These are phyloP conservation scores for Zelleria hepariella DNA, from an alignment of 2,888 invertebrate genomes.

Conservation along the genomic window DNA sequence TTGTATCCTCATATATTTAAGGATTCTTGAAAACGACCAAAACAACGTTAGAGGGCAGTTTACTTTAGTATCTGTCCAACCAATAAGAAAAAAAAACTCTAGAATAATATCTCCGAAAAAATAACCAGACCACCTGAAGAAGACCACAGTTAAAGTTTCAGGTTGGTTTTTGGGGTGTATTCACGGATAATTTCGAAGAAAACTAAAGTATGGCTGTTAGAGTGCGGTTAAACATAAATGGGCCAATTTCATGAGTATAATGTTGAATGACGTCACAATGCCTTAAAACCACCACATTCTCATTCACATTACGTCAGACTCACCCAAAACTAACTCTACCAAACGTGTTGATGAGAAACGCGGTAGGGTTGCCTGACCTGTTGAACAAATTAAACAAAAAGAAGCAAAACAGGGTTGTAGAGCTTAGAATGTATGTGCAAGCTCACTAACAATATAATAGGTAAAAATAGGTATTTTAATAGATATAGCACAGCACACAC, in stretches of 20 bases:
- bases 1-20: too few relatives aligned
- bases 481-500: slow-evolving; percentile 10
- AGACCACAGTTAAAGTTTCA: too few relatives aligned
- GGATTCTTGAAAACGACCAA: too few relatives aligned
- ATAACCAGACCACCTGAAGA: too few relatives aligned
- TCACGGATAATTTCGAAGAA: too few relatives aligned
- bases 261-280: slow-evolving; percentile 61
- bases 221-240: slow-evolving; percentile 66
- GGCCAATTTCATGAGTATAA: slow-evolving; percentile 46
- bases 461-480: slow-evolving; percentile 5
- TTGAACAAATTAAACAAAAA: slow-evolving; percentile 77
- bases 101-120: too few relatives aligned
- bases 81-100: too few relatives aligned
- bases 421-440: slow-evolving; percentile 52
- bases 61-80: too few relatives aligned
- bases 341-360: slow-evolving; percentile 81
- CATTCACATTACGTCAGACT: slow-evolving; percentile 72
- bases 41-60: too few relatives aligned
- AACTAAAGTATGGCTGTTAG: too few relatives aligned
- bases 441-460: slow-evolving; percentile 36
- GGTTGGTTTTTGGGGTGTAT: too few relatives aligned
- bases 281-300: slow-evolving; percentile 65
- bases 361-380: slow-evolving; percentile 76
- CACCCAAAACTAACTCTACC: slow-evolving; percentile 81
- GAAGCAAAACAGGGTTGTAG: slow-evolving; percentile 49